Evolutionary conservation across 2,888 invertebrate genomes (phyloP).

Genomic region (Drosophila fulvimacula): DNA sequence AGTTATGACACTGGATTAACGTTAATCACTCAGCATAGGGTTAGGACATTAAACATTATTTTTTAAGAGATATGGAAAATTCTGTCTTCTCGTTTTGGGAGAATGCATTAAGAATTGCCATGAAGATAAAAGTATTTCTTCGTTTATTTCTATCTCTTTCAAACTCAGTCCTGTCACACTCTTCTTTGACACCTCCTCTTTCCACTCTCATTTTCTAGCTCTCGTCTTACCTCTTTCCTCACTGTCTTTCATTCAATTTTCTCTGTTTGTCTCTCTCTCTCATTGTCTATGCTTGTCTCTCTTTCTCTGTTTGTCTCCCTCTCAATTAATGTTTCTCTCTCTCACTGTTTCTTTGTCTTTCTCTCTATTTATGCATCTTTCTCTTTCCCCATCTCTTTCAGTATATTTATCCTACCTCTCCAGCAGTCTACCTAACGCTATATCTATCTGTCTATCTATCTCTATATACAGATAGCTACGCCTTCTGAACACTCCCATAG

Average conservation of each 20-base stretch:
- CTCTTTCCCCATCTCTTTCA: not conserved
- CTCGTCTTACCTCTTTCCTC: too few species aligned
- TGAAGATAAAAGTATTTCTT: too few species aligned
- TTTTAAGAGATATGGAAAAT: not conserved
- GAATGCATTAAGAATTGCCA: too few species aligned
- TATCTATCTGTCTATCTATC: not conserved
- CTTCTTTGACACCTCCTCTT: too few species aligned
- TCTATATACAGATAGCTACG: not conserved
- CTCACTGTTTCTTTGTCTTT: too few species aligned
- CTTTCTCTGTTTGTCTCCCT: not conserved
- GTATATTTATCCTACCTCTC: not conserved
- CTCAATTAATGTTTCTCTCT: not conserved
- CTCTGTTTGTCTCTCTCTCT: not conserved
- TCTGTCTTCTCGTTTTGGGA: not conserved
- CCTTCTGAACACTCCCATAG: too few species aligned
- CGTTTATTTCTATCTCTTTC: not conserved
- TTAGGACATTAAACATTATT: not conserved
- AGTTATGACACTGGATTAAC: slow-evolving; percentile 12
- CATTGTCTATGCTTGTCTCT: fast-evolving
- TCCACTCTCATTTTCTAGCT: too few species aligned
- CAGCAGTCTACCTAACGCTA: not conserved
- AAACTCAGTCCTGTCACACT: too few species aligned
- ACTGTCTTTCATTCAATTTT: not conserved
- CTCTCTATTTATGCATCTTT: not conserved
- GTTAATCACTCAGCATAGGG: not conserved